These are phyloP conservation scores for Uropsilus gracilis DNA, from an alignment of 2,113 vertebrate species.

Conservation along the genomic window DNA sequence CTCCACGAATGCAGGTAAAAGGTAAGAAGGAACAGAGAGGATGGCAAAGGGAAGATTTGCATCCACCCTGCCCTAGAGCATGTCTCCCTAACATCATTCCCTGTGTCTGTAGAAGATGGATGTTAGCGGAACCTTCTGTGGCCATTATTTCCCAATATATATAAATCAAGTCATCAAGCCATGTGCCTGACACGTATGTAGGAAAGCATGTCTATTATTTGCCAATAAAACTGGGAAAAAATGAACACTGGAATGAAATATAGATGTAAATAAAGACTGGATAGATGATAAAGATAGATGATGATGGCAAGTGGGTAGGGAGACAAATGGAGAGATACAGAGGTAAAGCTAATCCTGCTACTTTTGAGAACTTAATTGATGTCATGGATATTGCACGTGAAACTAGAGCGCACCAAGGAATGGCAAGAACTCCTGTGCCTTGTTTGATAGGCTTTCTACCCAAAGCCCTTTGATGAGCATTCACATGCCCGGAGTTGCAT, in stretches of 20 bases:
- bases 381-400: rapidly evolving
- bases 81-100: background rate
- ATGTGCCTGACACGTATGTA: too few relatives aligned
- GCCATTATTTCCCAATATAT: too few relatives aligned
- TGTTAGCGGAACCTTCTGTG: too few relatives aligned
- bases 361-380: background rate
- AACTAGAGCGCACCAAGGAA: background rate
- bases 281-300: too few relatives aligned
- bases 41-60: background rate
- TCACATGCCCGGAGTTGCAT: background rate
- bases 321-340: too few relatives aligned
- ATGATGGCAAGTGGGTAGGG: too few relatives aligned
- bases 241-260: too few relatives aligned
- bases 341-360: background rate
- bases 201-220: too few relatives aligned
- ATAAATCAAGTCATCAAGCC: too few relatives aligned
- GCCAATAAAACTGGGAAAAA: too few relatives aligned
- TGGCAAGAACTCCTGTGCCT: rapidly evolving
- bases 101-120: background rate
- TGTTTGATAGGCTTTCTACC: background rate
- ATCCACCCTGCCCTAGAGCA: background rate
- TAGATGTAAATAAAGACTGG: too few relatives aligned
- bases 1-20: background rate
- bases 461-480: background rate
- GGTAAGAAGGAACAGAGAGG: background rate